Conservation (phyloP, 37 sponge, comb jelly and placozoan genomes). For the Hexactinellida sp. region DNA sequence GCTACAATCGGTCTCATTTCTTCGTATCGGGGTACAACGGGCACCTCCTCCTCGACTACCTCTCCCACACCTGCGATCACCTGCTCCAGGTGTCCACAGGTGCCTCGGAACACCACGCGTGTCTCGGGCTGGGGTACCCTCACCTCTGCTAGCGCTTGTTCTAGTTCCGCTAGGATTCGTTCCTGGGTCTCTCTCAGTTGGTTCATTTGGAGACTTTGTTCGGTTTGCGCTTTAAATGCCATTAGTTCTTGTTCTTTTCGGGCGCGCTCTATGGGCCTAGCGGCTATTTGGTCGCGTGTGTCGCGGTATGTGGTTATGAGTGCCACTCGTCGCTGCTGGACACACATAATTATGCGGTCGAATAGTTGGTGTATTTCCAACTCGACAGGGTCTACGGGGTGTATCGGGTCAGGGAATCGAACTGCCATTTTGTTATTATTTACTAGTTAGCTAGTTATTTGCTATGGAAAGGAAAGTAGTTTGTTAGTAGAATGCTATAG, state of each 20-base stretch:
- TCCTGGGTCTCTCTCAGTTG: neutral
- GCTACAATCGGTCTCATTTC: neutral
- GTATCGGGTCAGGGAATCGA: neutral
- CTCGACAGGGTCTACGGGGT: neutral
- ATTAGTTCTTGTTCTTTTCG: neutral
- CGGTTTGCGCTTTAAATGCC: neutral
- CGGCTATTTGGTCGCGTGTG: neutral
- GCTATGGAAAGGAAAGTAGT: neutral
- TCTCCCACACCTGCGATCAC: neutral
- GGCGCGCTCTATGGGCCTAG: neutral
- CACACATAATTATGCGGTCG: neutral
- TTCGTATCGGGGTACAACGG: neutral
- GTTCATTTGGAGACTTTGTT: neutral
- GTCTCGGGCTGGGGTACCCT: neutral
- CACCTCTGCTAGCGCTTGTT: neutral
- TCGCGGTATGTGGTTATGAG: neutral
- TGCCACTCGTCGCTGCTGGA: neutral
- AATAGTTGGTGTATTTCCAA: neutral
- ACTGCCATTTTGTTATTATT: too few relatives aligned
- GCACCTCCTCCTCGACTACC: neutral
- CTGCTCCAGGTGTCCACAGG: neutral
- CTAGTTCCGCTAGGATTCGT: neutral
- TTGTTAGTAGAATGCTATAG: neutral
- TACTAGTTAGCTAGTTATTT: neutral
- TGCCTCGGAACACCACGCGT: neutral